phyloP scores from a whole-genome alignment of 2,888 invertebrate genomes.

The Pseudococcus jackbeardsleyi region DNA sequence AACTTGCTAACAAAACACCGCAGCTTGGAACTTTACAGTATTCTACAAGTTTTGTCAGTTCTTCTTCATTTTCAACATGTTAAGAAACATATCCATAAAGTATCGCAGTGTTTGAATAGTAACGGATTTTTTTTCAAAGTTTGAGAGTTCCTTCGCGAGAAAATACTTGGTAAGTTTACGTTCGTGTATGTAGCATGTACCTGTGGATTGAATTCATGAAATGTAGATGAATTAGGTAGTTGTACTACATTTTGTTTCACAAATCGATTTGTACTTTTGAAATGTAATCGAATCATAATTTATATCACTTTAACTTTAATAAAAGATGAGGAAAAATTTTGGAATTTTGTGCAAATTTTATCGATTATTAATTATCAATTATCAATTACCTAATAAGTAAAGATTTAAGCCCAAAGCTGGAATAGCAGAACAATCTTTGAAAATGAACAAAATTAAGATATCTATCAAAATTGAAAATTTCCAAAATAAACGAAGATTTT shows the following conservation, averaged over 20 bases:
- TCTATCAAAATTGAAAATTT: too few relatives aligned
- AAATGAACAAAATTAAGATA: too few relatives aligned
- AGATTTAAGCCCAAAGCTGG: too few relatives aligned
- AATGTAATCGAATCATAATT: background rate
- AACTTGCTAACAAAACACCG: background rate
- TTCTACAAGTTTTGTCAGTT: slow-evolving; percentile 16
- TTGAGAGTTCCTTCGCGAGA: background rate
- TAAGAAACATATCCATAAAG: background rate
- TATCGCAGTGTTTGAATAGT: background rate
- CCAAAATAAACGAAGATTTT: too few relatives aligned
- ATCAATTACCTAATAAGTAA: too few relatives aligned
- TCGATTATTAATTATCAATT: too few relatives aligned
- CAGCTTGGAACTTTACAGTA: background rate
- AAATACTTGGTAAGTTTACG: background rate
- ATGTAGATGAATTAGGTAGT: background rate
- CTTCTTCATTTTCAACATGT: background rate
- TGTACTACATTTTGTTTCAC: background rate
- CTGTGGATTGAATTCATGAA: background rate
- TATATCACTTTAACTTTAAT: too few relatives aligned
- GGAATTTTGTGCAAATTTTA: too few relatives aligned
- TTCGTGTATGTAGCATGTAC: background rate
- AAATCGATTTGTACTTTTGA: background rate
- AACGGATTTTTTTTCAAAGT: background rate
- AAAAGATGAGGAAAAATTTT: too few relatives aligned
- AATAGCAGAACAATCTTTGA: too few relatives aligned